These are phyloP conservation scores for Apodemia zela DNA, from an alignment of 2,888 invertebrate species.

Conservation along the genomic window DNA sequence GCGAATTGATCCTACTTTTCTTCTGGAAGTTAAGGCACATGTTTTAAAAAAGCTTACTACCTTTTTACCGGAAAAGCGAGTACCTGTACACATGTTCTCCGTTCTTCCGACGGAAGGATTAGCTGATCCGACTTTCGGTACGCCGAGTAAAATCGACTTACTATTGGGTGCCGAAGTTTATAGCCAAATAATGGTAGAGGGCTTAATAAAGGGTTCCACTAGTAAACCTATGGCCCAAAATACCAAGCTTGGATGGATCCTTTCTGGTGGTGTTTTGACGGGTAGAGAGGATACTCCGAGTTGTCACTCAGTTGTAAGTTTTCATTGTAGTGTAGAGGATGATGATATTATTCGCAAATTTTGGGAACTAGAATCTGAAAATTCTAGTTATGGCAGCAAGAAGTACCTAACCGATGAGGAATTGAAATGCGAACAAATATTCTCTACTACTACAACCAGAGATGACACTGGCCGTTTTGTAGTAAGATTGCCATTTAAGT, in stretches of 20 bases:
- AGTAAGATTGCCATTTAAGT: conserved; percentile 28
- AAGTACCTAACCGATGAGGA: conserved; percentile 24
- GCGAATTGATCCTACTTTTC: conserved; percentile 23
- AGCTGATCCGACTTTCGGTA: conserved; percentile 29
- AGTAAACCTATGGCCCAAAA: conserved; percentile 31
- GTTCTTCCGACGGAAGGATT: conserved; percentile 17
- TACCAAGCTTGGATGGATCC: conserved; percentile 35
- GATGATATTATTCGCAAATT: too few relatives aligned
- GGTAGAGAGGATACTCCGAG: not conserved
- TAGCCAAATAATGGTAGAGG: conserved; percentile 31
- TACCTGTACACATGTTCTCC: conserved; percentile 17
- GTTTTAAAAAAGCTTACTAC: conserved; percentile 26
- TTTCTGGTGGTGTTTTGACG: conserved; percentile 27
- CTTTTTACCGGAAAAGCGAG: conserved; percentile 25
- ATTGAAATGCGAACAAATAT: conserved; percentile 27
- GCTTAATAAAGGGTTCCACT: conserved; percentile 28
- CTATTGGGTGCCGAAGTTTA: conserved; percentile 37
- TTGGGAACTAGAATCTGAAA: conserved; percentile 29
- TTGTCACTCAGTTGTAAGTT: too few relatives aligned
- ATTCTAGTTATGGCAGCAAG: conserved; percentile 1
- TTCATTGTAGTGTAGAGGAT: too few relatives aligned
- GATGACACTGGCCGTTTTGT: conserved; percentile 28
- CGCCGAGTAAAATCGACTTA: conserved; percentile 33
- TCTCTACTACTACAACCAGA: conserved; percentile 22
- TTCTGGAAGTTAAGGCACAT: conserved; percentile 27